Base-by-base conservation (phyloP, 2,113 vertebrate species). In the Embiotoca jacksoni region DNA sequence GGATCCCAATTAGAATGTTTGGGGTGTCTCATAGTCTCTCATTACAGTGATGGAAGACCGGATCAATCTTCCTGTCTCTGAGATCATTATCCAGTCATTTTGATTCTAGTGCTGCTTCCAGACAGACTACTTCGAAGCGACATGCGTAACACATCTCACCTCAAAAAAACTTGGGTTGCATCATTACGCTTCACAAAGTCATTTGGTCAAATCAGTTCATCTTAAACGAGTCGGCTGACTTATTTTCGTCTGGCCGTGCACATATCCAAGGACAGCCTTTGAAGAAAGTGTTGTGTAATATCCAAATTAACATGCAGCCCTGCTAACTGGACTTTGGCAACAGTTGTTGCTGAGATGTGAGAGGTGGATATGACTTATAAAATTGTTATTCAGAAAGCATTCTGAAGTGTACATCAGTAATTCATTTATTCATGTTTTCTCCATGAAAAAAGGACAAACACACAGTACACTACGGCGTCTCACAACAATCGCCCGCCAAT, bases 1-100 rank as follows among this genome's bases (percentile, higher is more conserved):
- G 67, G 76, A 81, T 31, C 65, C 54, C 55, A 59, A 57, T 78
- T 62, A 72, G 65, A 85, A 74, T 59, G 65, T 61, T 81, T 49
- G 53, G 63, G 55, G 53, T 82, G 54, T 72, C 58, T 84, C 66
- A 72, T 46, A 67, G 72, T 78, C 63, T 83, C 80, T 80, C 72
- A 81, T 87, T 88, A 87, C 63, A 50, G 52, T 78, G 85, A 88
- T 66, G 59, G 79, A 85, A 65, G 63, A 82, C 75, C 36, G 54
- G 70, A 85, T 87, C 82, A 79, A 85, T 86, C 78, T 78, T 59
- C 23, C 44, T 57, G 62, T 83, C 79, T 72, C 69, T 15, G 44
- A 83, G 81, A 84, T 92, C 74, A 85, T 90, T 85, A 89, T 71
- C 82, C 58, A 75, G 77, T 81, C 81, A 78, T 80, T 85, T 46